A percentile compares a stretch with the other conserved stretches of the same genome.
These are phyloP conservation scores for Cremastobaeus sp. DNA, from an alignment of 2,888 invertebrate genomes.

Conservation along the genomic window DNA sequence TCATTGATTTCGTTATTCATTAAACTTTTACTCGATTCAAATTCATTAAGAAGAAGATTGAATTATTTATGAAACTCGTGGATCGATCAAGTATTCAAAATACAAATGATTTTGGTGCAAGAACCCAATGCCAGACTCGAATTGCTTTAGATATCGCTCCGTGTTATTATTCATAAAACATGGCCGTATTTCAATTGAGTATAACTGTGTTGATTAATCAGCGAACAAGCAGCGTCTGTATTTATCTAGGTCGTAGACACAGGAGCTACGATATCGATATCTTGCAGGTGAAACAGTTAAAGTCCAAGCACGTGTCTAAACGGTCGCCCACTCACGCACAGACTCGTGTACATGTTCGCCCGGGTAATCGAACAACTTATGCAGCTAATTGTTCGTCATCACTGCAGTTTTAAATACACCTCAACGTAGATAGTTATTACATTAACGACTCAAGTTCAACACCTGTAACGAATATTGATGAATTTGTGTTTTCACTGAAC, in stretches of 20 bases:
- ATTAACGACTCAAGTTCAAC: slow-evolving; percentile 24
- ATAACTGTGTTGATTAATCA: slow-evolving; percentile 43
- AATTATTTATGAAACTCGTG: too few species aligned
- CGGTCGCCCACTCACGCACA: slow-evolving; percentile 37
- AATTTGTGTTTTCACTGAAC: slow-evolving; percentile 3
- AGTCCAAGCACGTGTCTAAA: slow-evolving; percentile 49
- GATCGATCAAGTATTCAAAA: too few species aligned
- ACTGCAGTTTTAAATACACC: slow-evolving; percentile 26
- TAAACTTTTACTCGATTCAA: slow-evolving; percentile 24
- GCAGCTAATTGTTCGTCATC: slow-evolving; percentile 45
- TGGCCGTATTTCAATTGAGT: slow-evolving; percentile 10
- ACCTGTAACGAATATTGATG: slow-evolving; percentile 26
- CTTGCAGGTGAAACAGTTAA: slow-evolving; percentile 37
- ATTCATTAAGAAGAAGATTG: too few species aligned
- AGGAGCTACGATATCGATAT: slow-evolving; percentile 38
- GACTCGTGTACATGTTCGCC: slow-evolving; percentile 10
- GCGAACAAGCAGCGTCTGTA: slow-evolving; percentile 27
- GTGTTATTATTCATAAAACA: slow-evolving; percentile 41
- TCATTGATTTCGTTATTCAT: too few species aligned
- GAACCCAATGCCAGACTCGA: too few species aligned
- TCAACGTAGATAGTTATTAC: slow-evolving; percentile 11
- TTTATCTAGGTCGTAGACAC: slow-evolving; percentile 39
- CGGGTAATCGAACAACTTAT: slow-evolving; percentile 34
- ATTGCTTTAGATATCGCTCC: too few species aligned
- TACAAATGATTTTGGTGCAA: too few species aligned